Percentiles rank a stretch among this genome's conserved stretches.
phyloP scores from a whole-genome alignment of 2,888 invertebrate species.

The Synergus umbraculus region DNA sequence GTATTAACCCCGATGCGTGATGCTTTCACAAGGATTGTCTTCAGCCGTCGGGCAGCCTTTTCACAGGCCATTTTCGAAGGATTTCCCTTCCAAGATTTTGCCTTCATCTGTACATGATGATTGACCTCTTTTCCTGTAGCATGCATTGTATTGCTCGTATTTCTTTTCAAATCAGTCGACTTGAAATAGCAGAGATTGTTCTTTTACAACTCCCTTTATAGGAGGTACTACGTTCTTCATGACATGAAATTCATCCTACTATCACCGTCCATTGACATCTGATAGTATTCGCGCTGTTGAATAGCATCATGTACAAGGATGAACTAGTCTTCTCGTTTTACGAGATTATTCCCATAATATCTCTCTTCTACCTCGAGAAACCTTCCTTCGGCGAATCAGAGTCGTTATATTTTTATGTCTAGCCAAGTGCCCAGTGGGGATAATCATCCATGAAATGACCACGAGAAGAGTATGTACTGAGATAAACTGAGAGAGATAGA shows the following conservation, averaged over 20 bases:
- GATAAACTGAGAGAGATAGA: not conserved
- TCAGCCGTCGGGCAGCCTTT: constrained; percentile 71
- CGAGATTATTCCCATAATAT: constrained; percentile 57
- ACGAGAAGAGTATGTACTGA: constrained; percentile 40
- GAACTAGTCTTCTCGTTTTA: constrained; percentile 57
- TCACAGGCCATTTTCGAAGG: constrained; percentile 74
- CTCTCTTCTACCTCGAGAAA: constrained; percentile 46
- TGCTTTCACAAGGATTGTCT: constrained; percentile 71
- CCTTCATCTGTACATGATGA: constrained; percentile 70
- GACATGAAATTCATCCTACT: not conserved
- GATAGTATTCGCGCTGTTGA: constrained; percentile 46
- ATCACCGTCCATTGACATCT: constrained; percentile 29
- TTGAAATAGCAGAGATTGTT: no score
- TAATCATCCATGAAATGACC: constrained; percentile 41
- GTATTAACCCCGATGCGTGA: constrained; percentile 71
- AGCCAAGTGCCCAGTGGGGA: constrained; percentile 33
- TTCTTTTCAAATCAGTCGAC: no score
- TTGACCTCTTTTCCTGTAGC: constrained; percentile 54
- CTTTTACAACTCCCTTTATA: not conserved
- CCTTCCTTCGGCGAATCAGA: constrained; percentile 36
- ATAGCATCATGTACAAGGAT: constrained; percentile 47
- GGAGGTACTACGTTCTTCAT: not conserved
- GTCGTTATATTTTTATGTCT: constrained; percentile 67
- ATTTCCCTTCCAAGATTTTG: constrained; percentile 66
- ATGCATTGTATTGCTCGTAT: constrained; percentile 47